Base-by-base conservation (phyloP, 1,140 invertebrate species). In the Dendrolimus kikuchii region DNA sequence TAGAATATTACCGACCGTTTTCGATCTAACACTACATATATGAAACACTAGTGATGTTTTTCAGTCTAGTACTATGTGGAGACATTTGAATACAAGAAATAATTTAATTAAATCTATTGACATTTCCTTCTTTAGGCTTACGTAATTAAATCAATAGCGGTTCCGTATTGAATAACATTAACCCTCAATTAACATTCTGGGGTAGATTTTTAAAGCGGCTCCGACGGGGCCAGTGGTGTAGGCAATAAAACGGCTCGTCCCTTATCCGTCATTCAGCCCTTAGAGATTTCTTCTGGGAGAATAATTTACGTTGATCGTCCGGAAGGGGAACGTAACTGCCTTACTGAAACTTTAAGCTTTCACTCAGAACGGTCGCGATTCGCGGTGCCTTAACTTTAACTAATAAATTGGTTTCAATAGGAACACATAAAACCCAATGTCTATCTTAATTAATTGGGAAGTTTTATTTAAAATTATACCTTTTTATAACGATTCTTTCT, bases 251-350 rank as follows among this genome's bases (percentile, higher is more conserved):
- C 59, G 66, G 70, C 70, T 72, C 74, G 77, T 81, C 79, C 80
- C 78, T 81, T 81, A 81, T 81, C 79, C 77, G 79, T 85, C 81
- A 85, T 80, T 80, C 77, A 74, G 68, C 71, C 81, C 81, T 81
- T 77, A 60, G 81, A 85, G 81, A 84, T 66, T 68, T 71, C 63
- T 64, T 66, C 66, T 63, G 57, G 66, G 60, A 54, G 60, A 63
- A 69, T 66, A 68, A 69, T 74, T 78, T 74, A 78, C 71, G 73
- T 74, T 71, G 73, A 74, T 78, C 79, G 72, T 61, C 67, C 73
- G 71, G 71, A 81, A 77, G 74, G 79, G 77, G 77, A 78, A 71
- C 78, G 78, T 81, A 84, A 82, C 74, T 81, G 75, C 81, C 72
- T 81, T 66, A 81, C 70, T 83, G 77, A 81, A 81, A 81, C 73